Evolutionary conservation across 2,797 vertebrate genomes (phyloP).

Genomic region (Miichthys miiuy): DNA sequence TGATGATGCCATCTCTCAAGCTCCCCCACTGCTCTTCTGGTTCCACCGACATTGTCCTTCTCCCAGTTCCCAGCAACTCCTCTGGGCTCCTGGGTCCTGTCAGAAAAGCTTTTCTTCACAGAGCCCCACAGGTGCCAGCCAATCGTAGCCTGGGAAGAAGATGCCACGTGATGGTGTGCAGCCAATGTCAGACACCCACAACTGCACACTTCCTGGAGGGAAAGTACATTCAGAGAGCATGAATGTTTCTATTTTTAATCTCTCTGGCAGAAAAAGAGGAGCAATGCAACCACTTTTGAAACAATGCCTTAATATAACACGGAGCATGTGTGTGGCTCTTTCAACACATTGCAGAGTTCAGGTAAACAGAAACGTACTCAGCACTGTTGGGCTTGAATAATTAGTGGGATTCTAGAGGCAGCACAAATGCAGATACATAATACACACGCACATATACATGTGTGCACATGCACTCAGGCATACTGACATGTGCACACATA

Average conservation of each 20-base stretch:
- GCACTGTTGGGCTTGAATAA: conserved; percentile 19
- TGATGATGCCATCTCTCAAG: conserved; percentile 61
- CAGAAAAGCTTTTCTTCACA: conserved; percentile 86
- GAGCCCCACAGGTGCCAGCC: conserved; percentile 83
- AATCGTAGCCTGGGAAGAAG: conserved; percentile 73
- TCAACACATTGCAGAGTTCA: conserved; percentile 19
- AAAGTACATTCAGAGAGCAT: conserved; percentile 83
- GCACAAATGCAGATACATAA: conserved; percentile 23
- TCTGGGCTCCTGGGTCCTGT: conserved; percentile 82
- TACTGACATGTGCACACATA: conserved; percentile 24
- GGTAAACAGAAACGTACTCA: conserved; percentile 23
- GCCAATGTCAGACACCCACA: conserved; percentile 76
- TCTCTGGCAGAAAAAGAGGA: conserved; percentile 79
- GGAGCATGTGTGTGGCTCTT: conserved; percentile 39
- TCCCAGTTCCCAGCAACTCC: conserved; percentile 80
- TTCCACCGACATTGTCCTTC: conserved; percentile 77
- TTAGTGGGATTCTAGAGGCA: conserved; percentile 28
- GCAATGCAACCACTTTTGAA: conserved; percentile 77
- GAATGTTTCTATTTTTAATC: conserved; percentile 86
- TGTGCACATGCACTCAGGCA: conserved; percentile 38
- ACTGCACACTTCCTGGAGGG: conserved; percentile 84
- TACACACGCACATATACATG: conserved; percentile 14
- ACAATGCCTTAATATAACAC: conserved; percentile 74
- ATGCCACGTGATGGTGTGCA: conserved; percentile 65
- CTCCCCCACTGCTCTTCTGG: conserved; percentile 51